phyloP scores from a whole-genome alignment of 2,113 vertebrate genomes.

The Tetrao urogallus region DNA sequence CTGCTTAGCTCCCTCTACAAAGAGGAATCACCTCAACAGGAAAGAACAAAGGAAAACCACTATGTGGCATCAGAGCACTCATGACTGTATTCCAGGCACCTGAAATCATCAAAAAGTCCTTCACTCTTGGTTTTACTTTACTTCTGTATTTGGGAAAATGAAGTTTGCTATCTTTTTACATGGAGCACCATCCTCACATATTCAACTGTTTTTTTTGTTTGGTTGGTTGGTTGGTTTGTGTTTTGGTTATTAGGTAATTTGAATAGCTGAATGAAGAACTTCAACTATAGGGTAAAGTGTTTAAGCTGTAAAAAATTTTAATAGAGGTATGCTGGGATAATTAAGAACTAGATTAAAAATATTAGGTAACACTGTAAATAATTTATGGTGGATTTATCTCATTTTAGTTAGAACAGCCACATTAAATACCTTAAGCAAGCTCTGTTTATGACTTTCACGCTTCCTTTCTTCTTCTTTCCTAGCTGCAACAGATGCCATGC shows the following conservation, averaged over 20 bases:
- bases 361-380: not conserved
- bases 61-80: not conserved
- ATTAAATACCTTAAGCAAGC: slow-evolving; percentile 89
- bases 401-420: not conserved
- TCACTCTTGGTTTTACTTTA: not conserved
- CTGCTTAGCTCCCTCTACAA: not conserved
- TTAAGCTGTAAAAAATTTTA: not conserved
- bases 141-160: not conserved
- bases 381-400: not conserved
- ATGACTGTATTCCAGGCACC: not conserved
- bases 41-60: not conserved
- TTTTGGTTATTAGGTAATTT: not conserved
- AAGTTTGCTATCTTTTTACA: not conserved
- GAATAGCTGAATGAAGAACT: not conserved
- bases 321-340: not conserved
- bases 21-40: not conserved
- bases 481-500: slow-evolving; percentile 89
- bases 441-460: slow-evolving; percentile 93
- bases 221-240: not conserved
- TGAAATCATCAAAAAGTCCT: not conserved
- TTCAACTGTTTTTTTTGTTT: not conserved
- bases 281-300: not conserved
- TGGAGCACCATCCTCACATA: not conserved
- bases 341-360: not conserved
- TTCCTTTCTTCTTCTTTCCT: slow-evolving; percentile 97